A percentile compares a stretch with the other conserved stretches of the same genome.
These are phyloP conservation scores for Oreochromis niloticus DNA, from an alignment of 2,113 vertebrate genomes.

Conservation along the genomic window DNA sequence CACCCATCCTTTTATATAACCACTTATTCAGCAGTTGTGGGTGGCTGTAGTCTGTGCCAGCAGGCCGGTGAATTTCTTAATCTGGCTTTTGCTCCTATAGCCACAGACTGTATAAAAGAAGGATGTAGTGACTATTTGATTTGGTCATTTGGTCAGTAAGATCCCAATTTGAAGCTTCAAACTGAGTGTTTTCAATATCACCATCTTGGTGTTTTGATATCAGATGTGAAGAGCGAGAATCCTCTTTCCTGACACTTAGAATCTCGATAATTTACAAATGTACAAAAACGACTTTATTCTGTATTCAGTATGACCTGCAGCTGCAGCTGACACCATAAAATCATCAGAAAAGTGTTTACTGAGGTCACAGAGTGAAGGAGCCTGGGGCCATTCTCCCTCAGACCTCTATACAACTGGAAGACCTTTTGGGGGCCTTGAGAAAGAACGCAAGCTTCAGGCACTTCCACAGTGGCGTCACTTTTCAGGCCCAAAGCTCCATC, in stretches of 20 bases:
- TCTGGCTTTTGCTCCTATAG: background rate
- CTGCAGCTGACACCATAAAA: background rate
- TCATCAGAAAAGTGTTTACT: background rate
- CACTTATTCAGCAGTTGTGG: background rate
- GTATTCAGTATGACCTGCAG: background rate
- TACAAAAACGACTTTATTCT: background rate
- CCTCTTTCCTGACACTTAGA: background rate
- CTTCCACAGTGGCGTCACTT: background rate
- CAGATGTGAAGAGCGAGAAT: background rate
- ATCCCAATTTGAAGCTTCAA: background rate
- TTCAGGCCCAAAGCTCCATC: background rate
- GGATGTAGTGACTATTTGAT: background rate
- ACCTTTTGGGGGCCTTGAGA: background rate
- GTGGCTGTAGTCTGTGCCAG: background rate
- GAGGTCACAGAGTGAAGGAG: background rate
- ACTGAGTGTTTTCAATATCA: background rate
- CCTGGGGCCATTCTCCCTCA: background rate
- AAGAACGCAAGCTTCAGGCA: background rate
- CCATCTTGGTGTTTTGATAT: background rate
- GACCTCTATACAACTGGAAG: background rate
- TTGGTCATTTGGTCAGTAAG: background rate
- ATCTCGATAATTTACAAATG: background rate
- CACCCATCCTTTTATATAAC: background rate
- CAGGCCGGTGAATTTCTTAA: background rate
- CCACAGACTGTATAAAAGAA: background rate